phyloP scores from a whole-genome alignment of 2,797 vertebrate genomes.

The Sebastes oblongus region DNA sequence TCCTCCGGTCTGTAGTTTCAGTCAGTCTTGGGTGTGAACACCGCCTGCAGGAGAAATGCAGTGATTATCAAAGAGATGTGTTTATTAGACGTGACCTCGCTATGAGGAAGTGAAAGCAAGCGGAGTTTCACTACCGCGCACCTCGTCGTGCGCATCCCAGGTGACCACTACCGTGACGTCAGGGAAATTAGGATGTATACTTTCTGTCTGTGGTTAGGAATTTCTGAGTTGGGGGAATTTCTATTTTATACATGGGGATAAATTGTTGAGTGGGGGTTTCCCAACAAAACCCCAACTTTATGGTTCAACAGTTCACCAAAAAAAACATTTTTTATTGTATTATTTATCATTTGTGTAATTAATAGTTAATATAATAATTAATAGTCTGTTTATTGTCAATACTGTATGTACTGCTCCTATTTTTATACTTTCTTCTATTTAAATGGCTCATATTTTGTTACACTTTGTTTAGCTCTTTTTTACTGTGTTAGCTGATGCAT shows the following conservation, averaged over 20 bases:
- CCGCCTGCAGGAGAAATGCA: not conserved
- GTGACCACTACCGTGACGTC: not conserved
- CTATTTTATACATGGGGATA: too few species aligned
- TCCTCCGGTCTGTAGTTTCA: not conserved
- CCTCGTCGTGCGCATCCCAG: not conserved
- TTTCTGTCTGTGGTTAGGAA: too few species aligned
- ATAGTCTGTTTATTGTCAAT: too few species aligned
- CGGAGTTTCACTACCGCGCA: constrained; percentile 1
- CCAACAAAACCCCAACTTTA: not conserved
- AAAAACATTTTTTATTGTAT: too few species aligned
- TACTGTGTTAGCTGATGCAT: too few species aligned
- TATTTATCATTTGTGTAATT: not conserved
- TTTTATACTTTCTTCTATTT: too few species aligned
- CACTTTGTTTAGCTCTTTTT: too few species aligned
- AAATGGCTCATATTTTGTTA: too few species aligned
- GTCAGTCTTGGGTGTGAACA: not conserved
- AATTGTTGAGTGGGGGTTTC: not conserved
- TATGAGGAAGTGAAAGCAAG: constrained; percentile 43
- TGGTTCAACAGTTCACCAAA: not conserved
- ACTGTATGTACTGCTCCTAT: too few species aligned
- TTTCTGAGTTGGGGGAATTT: too few species aligned
- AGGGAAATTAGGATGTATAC: accelerated
- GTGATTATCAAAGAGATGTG: not conserved
- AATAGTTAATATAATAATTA: too few species aligned
- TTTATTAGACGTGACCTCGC: constrained; percentile 20